phyloP scores from a whole-genome alignment of 2,113 vertebrate genomes.

The Lampris megalopsis region DNA sequence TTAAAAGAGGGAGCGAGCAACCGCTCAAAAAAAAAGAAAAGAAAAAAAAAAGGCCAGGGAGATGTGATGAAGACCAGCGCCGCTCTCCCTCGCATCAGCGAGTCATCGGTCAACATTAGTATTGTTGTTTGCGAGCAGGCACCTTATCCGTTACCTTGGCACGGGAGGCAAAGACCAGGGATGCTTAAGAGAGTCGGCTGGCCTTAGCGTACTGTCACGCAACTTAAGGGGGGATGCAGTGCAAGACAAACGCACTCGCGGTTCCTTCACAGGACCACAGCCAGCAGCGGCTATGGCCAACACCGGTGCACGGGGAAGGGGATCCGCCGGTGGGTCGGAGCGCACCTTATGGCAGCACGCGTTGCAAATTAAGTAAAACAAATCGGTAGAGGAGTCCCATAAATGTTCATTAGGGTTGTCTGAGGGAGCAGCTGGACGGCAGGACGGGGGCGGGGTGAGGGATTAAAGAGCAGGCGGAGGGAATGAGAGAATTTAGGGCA shows the following conservation, averaged over 20 bases:
- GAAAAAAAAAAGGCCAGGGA: constrained; percentile 13
- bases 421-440: not conserved
- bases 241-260: constrained; percentile 68
- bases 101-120: constrained; percentile 74
- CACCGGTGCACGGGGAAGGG: constrained; percentile 13
- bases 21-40: constrained; percentile 11
- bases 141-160: constrained; percentile 68
- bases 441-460: not conserved
- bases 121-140: constrained; percentile 61
- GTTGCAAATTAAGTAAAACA: constrained; percentile 52
- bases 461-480: not conserved
- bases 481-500: constrained; percentile 37
- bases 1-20: not conserved
- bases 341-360: constrained; percentile 26
- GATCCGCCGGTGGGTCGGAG: constrained; percentile 15
- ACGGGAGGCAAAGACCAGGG: constrained; percentile 33
- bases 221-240: constrained; percentile 74
- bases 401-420: constrained; percentile 44
- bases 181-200: constrained; percentile 58
- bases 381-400: constrained; percentile 27
- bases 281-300: constrained; percentile 56
- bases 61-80: constrained; percentile 56
- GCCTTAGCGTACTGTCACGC: constrained; percentile 74
- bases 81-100: constrained; percentile 55
- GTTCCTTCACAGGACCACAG: constrained; percentile 65